Evolutionary conservation across 2,797 vertebrate genomes (phyloP), one percentile per base, ranked within the genome.

Genomic region (Alectoris magna): DNA sequence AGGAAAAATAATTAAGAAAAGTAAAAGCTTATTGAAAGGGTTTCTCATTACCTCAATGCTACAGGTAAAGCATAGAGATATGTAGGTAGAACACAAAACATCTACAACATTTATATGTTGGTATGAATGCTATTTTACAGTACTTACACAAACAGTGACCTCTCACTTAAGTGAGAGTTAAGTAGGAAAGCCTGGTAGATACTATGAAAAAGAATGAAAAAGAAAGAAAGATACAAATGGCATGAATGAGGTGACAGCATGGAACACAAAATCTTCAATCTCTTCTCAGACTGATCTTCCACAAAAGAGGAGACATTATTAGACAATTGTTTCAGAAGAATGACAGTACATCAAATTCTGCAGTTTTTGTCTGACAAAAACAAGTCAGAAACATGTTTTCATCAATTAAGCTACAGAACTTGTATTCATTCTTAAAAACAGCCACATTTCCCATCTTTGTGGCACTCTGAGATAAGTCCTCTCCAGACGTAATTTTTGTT

Each of bases 181-280:
- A 96, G 95, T 94, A 88, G 93, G 93, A 97, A 97, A 97, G 95
- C 92, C 95, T 97, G 95, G 94, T 91, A 96, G 95, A 96, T 83
- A 92, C 81, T 88, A 96, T 91, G 93, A 88, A 92, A 94, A 91
- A 88, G 90, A 96, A 92, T 87, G 77, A 94, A 76, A 97, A 91
- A 95, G 77, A 97, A 91, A 95, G 58, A 93, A 75, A 95, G 78
- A 94, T 18, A 96, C 85, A 95, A 95, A 94, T 78, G 94, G 85
- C 84, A 94, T 87, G 96, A 97, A 97, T 96, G 96, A 94, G 18
- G 60, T 89, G 93, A 93, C 48, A 94, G 69, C 46, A 95, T 0
- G 1, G 75, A 93, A 96, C 76, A 93, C 26, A 92, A 24, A 84
- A 26, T 66, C 92, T 88, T 69, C 70, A 78, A 70, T 76, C 38